Base-by-base conservation (phyloP, 2,888 invertebrate species). In the Margaritifera margaritifera region DNA sequence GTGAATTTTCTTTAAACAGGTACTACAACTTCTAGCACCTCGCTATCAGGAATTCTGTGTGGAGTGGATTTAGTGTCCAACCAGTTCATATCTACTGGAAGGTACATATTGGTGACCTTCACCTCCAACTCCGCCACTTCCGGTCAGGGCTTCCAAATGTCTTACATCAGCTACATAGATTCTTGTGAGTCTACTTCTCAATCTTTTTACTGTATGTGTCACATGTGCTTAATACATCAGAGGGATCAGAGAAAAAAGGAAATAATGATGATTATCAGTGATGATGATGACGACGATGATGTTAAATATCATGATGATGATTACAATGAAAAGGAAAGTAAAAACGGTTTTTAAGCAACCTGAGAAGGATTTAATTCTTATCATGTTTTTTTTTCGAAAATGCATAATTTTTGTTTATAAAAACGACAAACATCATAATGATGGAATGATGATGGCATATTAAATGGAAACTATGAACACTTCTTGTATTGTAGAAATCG, bases 21-120 rank as follows among this genome's bases (percentile, higher is more conserved):
- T 66, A 59, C 59, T 6, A 68, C 64, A 25, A 68, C 64, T 0
- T 66, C 70, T n/a, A 63, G 60, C 24, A 20, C 72, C 5, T 50
- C 27, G 4, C 27, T 75, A 25, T 62, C 50, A n/a, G 24, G 51
- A 4, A 64, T 51, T n/a, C 55, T 72, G 11, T 75, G 75, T 62
- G 68, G 72, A 6, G 57, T 50, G 8, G 51, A 59, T 15, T 25
- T 42, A 6, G 27, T 24, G 25, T 62, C 70, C 50, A 55, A 52
- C 2, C 70, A 69, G 27, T 77, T 66, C 42, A 19, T 62, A 15
- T 70, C 74, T 20, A 25, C 66, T 20, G 74, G 55, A 19, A 62
- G 74, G 59, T 66, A 74, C 55, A 63, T 72, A n/a, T 64, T 77
- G 20, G 66, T 77, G 24, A 68, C 68, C 11, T 74, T 77, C 57